Conservation (phyloP, 2,113 vertebrate genomes). For the Cyprinodon brontotheroides region DNA sequence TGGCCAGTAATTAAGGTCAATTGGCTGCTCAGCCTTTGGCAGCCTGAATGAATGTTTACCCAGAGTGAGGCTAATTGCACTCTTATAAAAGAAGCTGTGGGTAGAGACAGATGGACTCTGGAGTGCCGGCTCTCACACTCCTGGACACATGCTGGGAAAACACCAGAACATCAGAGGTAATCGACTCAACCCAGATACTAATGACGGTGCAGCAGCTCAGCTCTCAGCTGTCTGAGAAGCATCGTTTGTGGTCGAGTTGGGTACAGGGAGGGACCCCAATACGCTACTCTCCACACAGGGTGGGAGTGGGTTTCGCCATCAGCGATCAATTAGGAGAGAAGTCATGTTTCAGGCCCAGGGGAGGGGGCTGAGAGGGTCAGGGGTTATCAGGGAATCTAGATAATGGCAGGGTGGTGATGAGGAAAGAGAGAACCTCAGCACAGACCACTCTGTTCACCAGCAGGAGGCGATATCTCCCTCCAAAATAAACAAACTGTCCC, state of each 20-base stretch:
- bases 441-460: slow-evolving; percentile 30
- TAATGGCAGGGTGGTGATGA: slow-evolving; percentile 34
- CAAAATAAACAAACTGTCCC: slow-evolving; percentile 30
- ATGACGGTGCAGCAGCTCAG: slow-evolving; percentile 61
- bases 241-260: slow-evolving; percentile 7
- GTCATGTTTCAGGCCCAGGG: slow-evolving; percentile 64
- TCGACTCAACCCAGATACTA: slow-evolving; percentile 64
- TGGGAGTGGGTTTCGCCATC: slow-evolving; percentile 66
- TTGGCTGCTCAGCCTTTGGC: slow-evolving; percentile 75
- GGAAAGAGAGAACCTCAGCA: neutral
- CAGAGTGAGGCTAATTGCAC: slow-evolving; percentile 75
- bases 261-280: slow-evolving; percentile 55
- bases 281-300: slow-evolving; percentile 49
- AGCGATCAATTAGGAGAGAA: slow-evolving; percentile 71
- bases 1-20: slow-evolving; percentile 77
- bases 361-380: slow-evolving; percentile 55
- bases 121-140: slow-evolving; percentile 66
- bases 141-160: slow-evolving; percentile 68
- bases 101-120: slow-evolving; percentile 65
- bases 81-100: slow-evolving; percentile 69
- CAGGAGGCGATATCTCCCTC: slow-evolving; percentile 57
- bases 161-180: slow-evolving; percentile 75
- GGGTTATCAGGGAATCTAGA: slow-evolving; percentile 66
- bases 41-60: slow-evolving; percentile 76
- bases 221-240: slow-evolving; percentile 48